Base-by-base conservation (phyloP, 2,888 invertebrate species). In the Trisateles emortualis region DNA sequence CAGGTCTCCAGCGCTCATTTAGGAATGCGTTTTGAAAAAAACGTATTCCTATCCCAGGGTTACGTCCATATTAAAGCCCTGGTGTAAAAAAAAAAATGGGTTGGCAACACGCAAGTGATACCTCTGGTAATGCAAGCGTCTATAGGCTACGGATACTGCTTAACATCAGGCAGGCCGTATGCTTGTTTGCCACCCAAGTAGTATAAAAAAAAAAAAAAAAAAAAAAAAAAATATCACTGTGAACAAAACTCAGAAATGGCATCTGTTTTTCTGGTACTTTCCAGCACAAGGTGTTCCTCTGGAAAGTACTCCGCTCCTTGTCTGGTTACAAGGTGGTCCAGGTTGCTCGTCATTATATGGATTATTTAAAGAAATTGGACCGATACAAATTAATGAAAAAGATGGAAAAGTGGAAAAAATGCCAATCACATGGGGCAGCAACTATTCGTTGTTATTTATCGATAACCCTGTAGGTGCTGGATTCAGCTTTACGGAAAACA, bases 191-290 rank as follows among this genome's bases (percentile, higher is more conserved):
- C n/a, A n/a, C n/a, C n/a, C n/a, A n/a, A n/a, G n/a, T n/a, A n/a
- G n/a, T n/a, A n/a, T n/a, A n/a, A n/a, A n/a, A n/a, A n/a, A n/a
- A n/a, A n/a, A n/a, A n/a, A n/a, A n/a, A n/a, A n/a, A n/a, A n/a
- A n/a, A n/a, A n/a, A n/a, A n/a, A n/a, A n/a, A n/a, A n/a, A n/a
- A n/a, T n/a, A n/a, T 77, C 36, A 96, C 96, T 0, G 96, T 96
- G 3, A 94, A 96, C 77, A 94, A 95, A 76, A 79, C 88, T 3
- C 93, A 86, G 71, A 92, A 95, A 73, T 95, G 95, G 10, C 96
- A 96, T 77, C 83, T 95, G 73, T 96, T 95, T 84, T 96, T 96
- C 82, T 96, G 96, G 96, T 96, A 95, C 74, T 95, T 96, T 74
- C 95, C 95, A 0, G 94, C 95, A 0, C 83, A 53, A 39, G 52